Base-by-base conservation (phyloP, 2,113 vertebrate genomes). In the Salvelinus namaycush region DNA sequence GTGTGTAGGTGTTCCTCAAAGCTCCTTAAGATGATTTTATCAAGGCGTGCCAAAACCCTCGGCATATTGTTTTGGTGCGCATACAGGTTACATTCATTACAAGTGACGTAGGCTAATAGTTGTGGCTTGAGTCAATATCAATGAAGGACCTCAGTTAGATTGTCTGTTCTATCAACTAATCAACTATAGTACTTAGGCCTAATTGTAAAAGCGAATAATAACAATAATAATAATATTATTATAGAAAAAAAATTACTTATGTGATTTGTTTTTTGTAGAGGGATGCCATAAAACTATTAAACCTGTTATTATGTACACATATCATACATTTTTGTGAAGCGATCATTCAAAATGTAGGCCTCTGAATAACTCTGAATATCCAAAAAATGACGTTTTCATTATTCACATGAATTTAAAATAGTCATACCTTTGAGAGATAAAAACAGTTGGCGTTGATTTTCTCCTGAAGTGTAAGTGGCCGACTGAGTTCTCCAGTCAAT, bases 1-100 rank as follows among this genome's bases (percentile, higher is more conserved):
- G 94, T 95, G 94, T 94, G 93, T 93, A 93, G 94, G 96, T 95
- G 96, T 96, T 96, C 94, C 94, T 94, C 94, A 97, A 97, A 97
- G 96, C 96, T 95, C 96, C 96, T 97, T 97, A 97, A 96, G 96
- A 96, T 95, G 96, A 95, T 95, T 97, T 96, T 96, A 97, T 94
- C 95, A 97, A 96, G 94, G 96, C 96, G 95, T 97, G 96, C 96
- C 95, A 97, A 96, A 97, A 96, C 95, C 96, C 94, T 94, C 92
- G 90, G 94, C 93, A 94, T 93, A 94, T 97, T 95, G 95, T 95
- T 96, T 96, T 94, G 94, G 94, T 88, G 87, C 81, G 87, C 85
- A 87, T 83, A 80, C 85, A 71, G 87, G 89, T 87, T 91, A 82
- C 73, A 85, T 80, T 75, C 79, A 34, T 34, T 34, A 34, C 31